Evolutionary conservation across 2,113 vertebrate species (phyloP).

Genomic region (Galbula dea): DNA sequence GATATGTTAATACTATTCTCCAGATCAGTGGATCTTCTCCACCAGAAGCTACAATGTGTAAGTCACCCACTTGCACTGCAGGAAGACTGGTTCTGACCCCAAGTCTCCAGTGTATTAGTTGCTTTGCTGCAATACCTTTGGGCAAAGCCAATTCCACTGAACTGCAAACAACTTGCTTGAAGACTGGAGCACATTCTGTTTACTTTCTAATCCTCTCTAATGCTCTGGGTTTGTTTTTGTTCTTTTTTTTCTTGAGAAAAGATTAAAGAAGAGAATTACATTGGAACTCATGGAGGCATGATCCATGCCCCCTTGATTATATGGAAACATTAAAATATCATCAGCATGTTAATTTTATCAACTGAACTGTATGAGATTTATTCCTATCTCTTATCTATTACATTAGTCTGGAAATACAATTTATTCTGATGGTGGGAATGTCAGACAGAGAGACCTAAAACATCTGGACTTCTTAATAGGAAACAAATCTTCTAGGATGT

Average conservation of each 20-base stretch:
- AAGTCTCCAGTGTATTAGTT: neutral
- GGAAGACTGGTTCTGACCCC: neutral
- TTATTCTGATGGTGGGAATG: conserved; percentile 79
- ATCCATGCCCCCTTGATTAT: conserved; percentile 79
- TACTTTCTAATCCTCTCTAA: conserved; percentile 45
- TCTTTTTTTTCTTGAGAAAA: conserved; percentile 64
- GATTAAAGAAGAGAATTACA: conserved; percentile 75
- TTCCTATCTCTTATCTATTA: conserved; percentile 79
- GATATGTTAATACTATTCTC: neutral
- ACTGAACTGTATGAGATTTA: conserved; percentile 76
- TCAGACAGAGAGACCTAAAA: conserved; percentile 75
- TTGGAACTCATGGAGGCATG: conserved; percentile 74
- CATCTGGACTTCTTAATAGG: conserved; percentile 76
- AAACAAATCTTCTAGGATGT: conserved; percentile 70
- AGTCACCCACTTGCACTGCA: neutral
- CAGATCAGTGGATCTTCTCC: neutral
- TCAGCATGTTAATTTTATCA: conserved; percentile 85
- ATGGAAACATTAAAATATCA: conserved; percentile 83
- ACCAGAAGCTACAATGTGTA: neutral
- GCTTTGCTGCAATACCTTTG: conserved; percentile 39
- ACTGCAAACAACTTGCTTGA: conserved; percentile 12
- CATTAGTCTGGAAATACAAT: conserved; percentile 78
- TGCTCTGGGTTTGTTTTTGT: conserved; percentile 47
- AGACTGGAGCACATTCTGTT: conserved; percentile 21
- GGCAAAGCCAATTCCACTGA: conserved; percentile 41